These are phyloP conservation scores for Ypsolopha sequella DNA, from an alignment of 2,888 invertebrate genomes.

Conservation along the genomic window DNA sequence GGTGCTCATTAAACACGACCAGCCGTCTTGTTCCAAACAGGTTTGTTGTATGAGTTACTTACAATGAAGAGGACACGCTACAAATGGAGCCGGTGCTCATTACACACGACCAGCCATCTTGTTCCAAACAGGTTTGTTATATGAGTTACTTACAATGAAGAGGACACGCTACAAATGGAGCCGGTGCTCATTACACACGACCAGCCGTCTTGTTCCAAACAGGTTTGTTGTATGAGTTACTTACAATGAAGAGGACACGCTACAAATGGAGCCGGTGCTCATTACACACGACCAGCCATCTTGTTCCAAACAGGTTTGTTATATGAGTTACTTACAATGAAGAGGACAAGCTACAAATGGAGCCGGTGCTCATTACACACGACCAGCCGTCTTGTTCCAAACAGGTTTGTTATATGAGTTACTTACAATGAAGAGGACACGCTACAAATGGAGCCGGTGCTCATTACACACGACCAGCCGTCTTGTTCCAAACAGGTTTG, in stretches of 20 bases:
- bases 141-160: slow-evolving; percentile 32
- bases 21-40: slow-evolving; percentile 50
- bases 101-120: slow-evolving; percentile 37
- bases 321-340: slow-evolving; percentile 23
- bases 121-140: slow-evolving; percentile 41
- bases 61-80: slow-evolving; percentile 43
- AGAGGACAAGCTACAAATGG: slow-evolving; percentile 60
- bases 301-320: slow-evolving; percentile 44
- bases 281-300: slow-evolving; percentile 40
- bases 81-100: slow-evolving; percentile 64
- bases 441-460: slow-evolving; percentile 61
- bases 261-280: slow-evolving; percentile 63
- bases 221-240: slow-evolving; percentile 25
- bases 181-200: slow-evolving; percentile 49
- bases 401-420: slow-evolving; percentile 29
- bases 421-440: slow-evolving; percentile 46
- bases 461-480: slow-evolving; percentile 39
- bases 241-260: slow-evolving; percentile 42
- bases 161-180: slow-evolving; percentile 59
- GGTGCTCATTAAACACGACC: slow-evolving; percentile 41
- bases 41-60: slow-evolving; percentile 19
- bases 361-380: slow-evolving; percentile 51
- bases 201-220: slow-evolving; percentile 45
- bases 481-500: slow-evolving; percentile 49
- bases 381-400: slow-evolving; percentile 43